phyloP scores from a whole-genome alignment of 2,113 vertebrate species.

The Ondatra zibethicus region DNA sequence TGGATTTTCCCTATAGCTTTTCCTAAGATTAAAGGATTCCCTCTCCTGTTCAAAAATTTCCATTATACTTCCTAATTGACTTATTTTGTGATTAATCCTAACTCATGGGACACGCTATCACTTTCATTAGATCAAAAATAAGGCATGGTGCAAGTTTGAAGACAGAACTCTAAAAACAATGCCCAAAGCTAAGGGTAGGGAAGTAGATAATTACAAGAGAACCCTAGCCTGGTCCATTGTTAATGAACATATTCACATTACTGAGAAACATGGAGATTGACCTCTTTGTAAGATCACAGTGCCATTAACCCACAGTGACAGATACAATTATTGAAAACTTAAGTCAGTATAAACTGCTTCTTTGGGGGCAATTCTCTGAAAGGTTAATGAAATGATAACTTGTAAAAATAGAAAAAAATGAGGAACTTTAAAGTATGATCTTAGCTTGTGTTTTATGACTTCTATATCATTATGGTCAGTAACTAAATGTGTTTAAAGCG shows the following conservation, averaged over 20 bases:
- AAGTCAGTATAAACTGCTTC: background rate
- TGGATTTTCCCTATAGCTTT: background rate
- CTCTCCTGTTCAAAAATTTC: background rate
- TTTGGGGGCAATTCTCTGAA: background rate
- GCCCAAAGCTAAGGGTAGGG: rapidly evolving
- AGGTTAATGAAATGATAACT: background rate
- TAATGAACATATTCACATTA: background rate
- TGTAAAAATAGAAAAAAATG: background rate
- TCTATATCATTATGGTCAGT: background rate
- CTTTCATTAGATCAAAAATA: background rate
- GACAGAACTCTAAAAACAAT: background rate
- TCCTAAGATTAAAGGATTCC: background rate
- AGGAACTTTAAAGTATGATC: background rate
- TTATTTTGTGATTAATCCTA: background rate
- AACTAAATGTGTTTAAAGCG: background rate
- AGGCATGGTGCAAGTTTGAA: background rate
- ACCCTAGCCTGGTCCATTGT: background rate
- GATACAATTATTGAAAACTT: background rate
- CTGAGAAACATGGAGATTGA: no score
- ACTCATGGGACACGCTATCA: rapidly evolving
- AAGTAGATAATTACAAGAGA: background rate
- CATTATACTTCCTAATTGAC: background rate
- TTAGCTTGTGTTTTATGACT: background rate
- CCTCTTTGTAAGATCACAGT: background rate
- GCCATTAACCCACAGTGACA: background rate